A percentile compares a stretch with the other conserved stretches of the same genome.
Evolutionary conservation across 2,113 vertebrate genomes (phyloP).

Genomic region (Talpa occidentalis): DNA sequence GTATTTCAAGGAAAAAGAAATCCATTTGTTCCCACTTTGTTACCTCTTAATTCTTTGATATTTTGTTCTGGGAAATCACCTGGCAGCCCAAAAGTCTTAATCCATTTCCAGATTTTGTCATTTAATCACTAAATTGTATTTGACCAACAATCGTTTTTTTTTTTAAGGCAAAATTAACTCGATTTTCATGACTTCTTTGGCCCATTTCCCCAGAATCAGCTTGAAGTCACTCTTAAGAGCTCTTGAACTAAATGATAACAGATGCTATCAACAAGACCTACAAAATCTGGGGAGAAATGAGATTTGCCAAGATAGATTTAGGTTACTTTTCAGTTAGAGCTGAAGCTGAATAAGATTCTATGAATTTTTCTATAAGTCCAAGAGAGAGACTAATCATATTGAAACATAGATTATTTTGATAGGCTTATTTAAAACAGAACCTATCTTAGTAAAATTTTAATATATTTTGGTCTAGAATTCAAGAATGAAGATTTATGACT

Average conservation of each 20-base stretch:
- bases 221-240: neutral
- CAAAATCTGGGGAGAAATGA: neutral
- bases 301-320: neutral
- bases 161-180: neutral
- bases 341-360: constrained; percentile 6
- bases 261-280: neutral
- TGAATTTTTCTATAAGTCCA: neutral
- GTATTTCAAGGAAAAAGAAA: constrained; percentile 60
- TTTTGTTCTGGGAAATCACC: constrained; percentile 48
- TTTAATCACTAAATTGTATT: constrained; percentile 41
- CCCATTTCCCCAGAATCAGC: neutral
- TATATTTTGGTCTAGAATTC: constrained; percentile 9
- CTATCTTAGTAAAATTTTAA: constrained; percentile 13
- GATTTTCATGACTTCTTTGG: neutral
- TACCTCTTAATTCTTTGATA: constrained; percentile 24
- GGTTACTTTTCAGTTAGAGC: neutral
- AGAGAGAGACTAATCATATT: neutral
- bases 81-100: constrained; percentile 32
- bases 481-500: neutral
- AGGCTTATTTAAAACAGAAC: neutral
- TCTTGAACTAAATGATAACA: neutral
- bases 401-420: neutral
- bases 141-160: constrained; percentile 31
- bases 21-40: constrained; percentile 31
- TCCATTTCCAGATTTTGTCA: constrained; percentile 48